Evolutionary conservation across 2,888 invertebrate genomes (phyloP).

Genomic region (Chorisops tibialis): DNA sequence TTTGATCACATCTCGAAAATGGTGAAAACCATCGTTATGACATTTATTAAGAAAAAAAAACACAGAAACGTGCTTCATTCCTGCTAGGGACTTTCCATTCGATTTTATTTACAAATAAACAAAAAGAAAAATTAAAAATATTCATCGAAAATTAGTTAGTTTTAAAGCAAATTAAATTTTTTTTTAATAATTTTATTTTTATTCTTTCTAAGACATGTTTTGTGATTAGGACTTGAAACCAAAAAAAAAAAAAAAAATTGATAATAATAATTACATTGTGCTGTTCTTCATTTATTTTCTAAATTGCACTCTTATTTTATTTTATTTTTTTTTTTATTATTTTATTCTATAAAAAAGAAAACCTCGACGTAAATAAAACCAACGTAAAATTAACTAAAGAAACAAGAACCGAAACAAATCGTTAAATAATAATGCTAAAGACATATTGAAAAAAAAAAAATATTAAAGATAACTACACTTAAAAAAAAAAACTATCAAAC

Average conservation of each 20-base stretch:
- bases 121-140: background rate
- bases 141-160: background rate
- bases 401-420: too few relatives aligned
- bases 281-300: slow-evolving; percentile 9
- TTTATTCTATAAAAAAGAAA: background rate
- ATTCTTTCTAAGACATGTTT: slow-evolving; percentile 30
- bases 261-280: too few relatives aligned
- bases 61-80: slow-evolving; percentile 4
- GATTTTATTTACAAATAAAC: background rate
- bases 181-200: slow-evolving; percentile 10
- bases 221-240: slow-evolving; percentile 32
- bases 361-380: too few relatives aligned
- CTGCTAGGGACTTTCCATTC: too few relatives aligned
- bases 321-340: slow-evolving; percentile 6
- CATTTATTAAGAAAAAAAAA: background rate
- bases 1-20: slow-evolving; percentile 19
- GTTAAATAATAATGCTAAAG: too few relatives aligned
- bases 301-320: slow-evolving; percentile 13
- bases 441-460: too few relatives aligned
- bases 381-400: too few relatives aligned
- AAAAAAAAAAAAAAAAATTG: slow-evolving; percentile 22
- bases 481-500: slow-evolving; percentile 29
- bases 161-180: background rate
- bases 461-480: slow-evolving; percentile 27
- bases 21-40: background rate